Conservation (phyloP, 2,113 vertebrate genomes). For the Nibea coibor region DNA sequence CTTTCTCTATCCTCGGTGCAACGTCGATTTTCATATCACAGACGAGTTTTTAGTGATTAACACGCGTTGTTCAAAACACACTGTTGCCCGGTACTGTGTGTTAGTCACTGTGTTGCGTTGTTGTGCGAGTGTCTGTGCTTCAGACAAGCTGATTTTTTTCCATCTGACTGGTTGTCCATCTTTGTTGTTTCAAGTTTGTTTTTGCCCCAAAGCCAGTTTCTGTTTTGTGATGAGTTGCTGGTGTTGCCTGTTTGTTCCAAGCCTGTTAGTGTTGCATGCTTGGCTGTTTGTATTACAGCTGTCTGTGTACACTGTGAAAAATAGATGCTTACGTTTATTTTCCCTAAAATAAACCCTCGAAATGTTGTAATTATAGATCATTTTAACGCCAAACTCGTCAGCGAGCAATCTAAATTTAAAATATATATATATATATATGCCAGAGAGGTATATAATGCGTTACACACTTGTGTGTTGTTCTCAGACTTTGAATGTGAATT, state of each 20-base stretch:
- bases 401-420: constrained; percentile 16
- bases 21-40: too few species aligned
- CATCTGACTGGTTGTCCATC: constrained; percentile 61
- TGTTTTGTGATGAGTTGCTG: constrained; percentile 46
- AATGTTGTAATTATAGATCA: not conserved
- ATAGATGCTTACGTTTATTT: constrained; percentile 7
- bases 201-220: constrained; percentile 62
- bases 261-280: constrained; percentile 35
- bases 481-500: constrained; percentile 44
- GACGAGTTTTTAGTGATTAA: not conserved
- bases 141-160: constrained; percentile 45
- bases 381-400: not conserved
- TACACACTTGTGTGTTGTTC: constrained; percentile 14
- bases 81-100: not conserved
- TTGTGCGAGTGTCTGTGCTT: constrained; percentile 11
- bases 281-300: constrained; percentile 35
- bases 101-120: not conserved
- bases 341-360: not conserved
- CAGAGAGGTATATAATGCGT: constrained; percentile 6
- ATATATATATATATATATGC: constrained; percentile 2
- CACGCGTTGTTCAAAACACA: not conserved
- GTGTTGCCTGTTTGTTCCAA: constrained; percentile 46
- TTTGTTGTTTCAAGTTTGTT: constrained; percentile 60
- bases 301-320: constrained; percentile 10
- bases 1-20: not conserved